Evolutionary conservation across 2,113 vertebrate genomes (phyloP), one percentile per base, ranked within the genome.

Genomic region (Osmerus mordax): DNA sequence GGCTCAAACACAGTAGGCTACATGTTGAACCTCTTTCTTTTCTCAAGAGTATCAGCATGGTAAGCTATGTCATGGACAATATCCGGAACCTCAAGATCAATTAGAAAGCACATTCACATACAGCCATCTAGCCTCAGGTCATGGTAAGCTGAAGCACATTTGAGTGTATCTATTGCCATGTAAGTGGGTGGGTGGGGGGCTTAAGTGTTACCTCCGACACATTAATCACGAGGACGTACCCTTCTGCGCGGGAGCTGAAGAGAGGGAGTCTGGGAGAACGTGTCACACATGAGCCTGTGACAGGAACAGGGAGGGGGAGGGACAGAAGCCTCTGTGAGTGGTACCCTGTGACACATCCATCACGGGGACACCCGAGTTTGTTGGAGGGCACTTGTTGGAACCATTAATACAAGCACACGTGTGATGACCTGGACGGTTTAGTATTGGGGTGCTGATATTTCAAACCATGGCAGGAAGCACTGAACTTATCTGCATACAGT

Each of bases 171-270:
- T 72, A 72, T 67, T 53, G 25, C 2, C 21, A 36, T 59, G 63
- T 47, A 56, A 19, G 18, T 65, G 62, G 29, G 62, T 32, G 29
- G 18, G 36, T n/a, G 19, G 8, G 19, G 70, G 1, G 23, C 36
- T 81, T 59, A 73, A 78, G 73, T 78, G 76, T 83, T 82, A 76
- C 76, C 32, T 13, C 23, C 81, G 78, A 78, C 83, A 77, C 79
- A n/a, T n/a, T n/a, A 71, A 81, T 86, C 84, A 86, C 61, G 65
- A 68, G 72, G 80, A 87, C 78, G 77, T 77, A 77, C 81, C 78
- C 79, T 78, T 81, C 75, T 79, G 77, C 80, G 76, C 67, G 77
- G 65, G 47, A 76, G 67, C 61, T 69, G 77, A 60, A 67, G 78
- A 73, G 73, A 75, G 67, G 55, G 16, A 67, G 56, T 28, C 47